A percentile compares a stretch with the other conserved stretches of the same genome.
These are phyloP conservation scores for Stenurella melanura DNA, from an alignment of 2,888 invertebrate genomes.

Conservation along the genomic window DNA sequence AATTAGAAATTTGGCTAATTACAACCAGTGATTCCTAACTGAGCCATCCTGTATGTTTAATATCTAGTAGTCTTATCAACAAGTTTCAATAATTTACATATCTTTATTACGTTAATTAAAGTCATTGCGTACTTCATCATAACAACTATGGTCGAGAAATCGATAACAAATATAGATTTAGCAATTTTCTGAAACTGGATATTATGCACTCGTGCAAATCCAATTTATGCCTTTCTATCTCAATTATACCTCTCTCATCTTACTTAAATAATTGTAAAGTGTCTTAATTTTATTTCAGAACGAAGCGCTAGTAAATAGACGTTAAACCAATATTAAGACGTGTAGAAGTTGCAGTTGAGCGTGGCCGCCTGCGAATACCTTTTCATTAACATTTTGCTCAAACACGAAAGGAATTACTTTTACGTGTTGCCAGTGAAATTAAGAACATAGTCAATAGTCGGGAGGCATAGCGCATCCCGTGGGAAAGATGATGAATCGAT, in stretches of 20 bases:
- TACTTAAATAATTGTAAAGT: slow-evolving; percentile 5
- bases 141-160: slow-evolving; percentile 14
- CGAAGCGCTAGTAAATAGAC: neutral
- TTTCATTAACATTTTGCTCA: no score
- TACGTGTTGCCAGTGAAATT: no score
- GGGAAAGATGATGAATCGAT: no score
- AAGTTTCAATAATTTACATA: neutral
- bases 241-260: slow-evolving; percentile 43
- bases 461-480: no score
- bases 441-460: no score
- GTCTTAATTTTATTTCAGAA: neutral
- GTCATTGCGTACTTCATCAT: neutral
- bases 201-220: slow-evolving; percentile 44
- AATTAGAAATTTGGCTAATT: no score
- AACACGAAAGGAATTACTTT: no score
- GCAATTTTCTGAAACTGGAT: slow-evolving; percentile 41
- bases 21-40: no score
- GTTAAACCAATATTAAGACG: neutral
- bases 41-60: neutral
- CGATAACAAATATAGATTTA: slow-evolving; percentile 25
- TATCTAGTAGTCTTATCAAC: neutral
- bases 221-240: slow-evolving; percentile 42
- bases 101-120: neutral
- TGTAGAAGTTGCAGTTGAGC: neutral
- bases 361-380: no score